Base-by-base conservation (phyloP, 2,888 invertebrate genomes). In the Eristalis intricaria region DNA sequence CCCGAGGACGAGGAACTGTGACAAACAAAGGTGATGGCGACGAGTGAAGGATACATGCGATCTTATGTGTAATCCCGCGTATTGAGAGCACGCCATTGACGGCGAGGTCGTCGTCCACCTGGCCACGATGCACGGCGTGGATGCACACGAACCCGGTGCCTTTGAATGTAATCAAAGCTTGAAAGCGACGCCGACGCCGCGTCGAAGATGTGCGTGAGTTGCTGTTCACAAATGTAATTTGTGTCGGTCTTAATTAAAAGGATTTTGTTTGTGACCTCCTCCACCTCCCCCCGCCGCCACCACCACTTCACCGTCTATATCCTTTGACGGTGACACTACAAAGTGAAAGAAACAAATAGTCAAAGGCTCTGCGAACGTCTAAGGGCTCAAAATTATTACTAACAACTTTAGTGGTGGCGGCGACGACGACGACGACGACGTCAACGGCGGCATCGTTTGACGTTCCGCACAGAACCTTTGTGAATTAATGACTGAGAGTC, bases 161-260 rank as follows among this genome's bases (percentile, higher is more conserved):
- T 61, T 50, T 32, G 66, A 68, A 63, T 66, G 70, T 76, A 75
- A 84, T 79, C 32, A 73, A 77, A 50, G 50, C 50, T n/a, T 15
- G 19, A 15, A 43, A 15, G 15, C 7, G 7, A 50, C 5, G 19
- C 19, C 50, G 2, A 5, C 19, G 19, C 50, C 50, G 50, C 50
- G 8, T n/a, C 19, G 19, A 50, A 76, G 35, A 76, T 81, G n/a
- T n/a, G 76, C 73, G 77, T 76, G 13, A 43, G 26, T 76, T 82
- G 56, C 77, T 81, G 74, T 79, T 75, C 4, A 19, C 15, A 43
- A 60, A 79, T 70, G 80, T 68, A 64, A 76, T 76, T 78, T 70
- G 64, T 73, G 71, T 77, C 70, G 15, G 15, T 71, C 66, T 81
- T 80, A 82, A 76, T 80, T 84, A 50, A 84, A 56, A 79, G 35